Percentiles rank a stretch among this genome's conserved stretches.
phyloP scores from a whole-genome alignment of 2,113 vertebrate species.

The Camarhynchus parvulus region DNA sequence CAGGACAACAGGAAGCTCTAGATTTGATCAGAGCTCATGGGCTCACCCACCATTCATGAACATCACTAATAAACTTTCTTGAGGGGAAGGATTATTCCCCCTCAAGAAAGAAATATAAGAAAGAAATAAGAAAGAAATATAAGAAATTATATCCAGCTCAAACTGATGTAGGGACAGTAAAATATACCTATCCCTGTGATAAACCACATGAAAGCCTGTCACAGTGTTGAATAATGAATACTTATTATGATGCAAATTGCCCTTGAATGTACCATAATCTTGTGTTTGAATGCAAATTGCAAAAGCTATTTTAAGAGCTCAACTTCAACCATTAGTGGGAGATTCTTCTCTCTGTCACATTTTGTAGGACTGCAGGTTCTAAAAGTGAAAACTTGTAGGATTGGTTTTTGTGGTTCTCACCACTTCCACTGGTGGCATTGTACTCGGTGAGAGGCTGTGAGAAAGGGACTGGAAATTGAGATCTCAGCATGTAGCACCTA shows the following conservation, averaged over 20 bases:
- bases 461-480: not conserved
- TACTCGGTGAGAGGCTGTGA: rapidly evolving
- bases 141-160: not conserved
- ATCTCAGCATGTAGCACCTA: not conserved
- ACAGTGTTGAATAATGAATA: not conserved
- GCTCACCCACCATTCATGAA: not conserved
- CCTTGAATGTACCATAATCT: not conserved
- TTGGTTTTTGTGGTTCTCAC: not conserved
- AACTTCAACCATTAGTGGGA: rapidly evolving
- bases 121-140: not conserved
- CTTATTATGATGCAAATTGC: rapidly evolving
- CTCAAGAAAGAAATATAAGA: not conserved
- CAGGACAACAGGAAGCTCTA: not conserved
- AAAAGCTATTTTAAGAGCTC: not conserved
- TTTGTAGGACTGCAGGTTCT: not conserved
- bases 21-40: not conserved
- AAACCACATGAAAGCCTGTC: not conserved
- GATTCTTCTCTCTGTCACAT: not conserved
- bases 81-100: not conserved
- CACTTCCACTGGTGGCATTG: not conserved
- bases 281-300: not conserved
- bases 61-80: not conserved
- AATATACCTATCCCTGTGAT: not conserved
- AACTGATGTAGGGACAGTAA: not conserved
- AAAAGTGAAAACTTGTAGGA: not conserved